A percentile compares a stretch with the other conserved stretches of the same genome.
These are phyloP conservation scores for Scolanthus callimorphus DNA, from an alignment of 92 coral and sea anemone genomes.

Conservation along the genomic window DNA sequence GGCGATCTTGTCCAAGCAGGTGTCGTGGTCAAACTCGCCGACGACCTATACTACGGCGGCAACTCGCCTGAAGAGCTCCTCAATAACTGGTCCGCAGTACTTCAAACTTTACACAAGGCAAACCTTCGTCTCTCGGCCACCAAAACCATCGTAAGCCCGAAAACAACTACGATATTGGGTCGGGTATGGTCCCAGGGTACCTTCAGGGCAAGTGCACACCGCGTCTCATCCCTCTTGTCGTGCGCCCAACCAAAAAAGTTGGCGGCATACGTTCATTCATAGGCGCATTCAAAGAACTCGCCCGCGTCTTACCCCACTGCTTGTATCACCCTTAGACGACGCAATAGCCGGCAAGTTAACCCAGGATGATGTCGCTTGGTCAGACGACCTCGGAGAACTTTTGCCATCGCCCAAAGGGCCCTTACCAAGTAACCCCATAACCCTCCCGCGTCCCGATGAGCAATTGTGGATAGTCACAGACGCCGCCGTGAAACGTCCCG, in stretches of 20 bases:
- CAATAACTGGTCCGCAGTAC: neutral
- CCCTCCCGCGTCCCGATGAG: slow-evolving; percentile 33
- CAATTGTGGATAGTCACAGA: slow-evolving; percentile 42
- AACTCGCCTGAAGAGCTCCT: neutral
- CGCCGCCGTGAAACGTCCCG: neutral
- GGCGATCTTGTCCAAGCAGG: slow-evolving; percentile 6
- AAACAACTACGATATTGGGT: neutral
- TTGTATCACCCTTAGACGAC: too few relatives aligned
- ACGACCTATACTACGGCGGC: slow-evolving; percentile 1
- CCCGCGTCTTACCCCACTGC: too few relatives aligned
- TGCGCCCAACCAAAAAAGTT: too few relatives aligned
- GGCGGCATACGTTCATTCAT: too few relatives aligned
- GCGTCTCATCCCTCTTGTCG: too few relatives aligned
- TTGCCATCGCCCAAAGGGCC: slow-evolving; percentile 33
- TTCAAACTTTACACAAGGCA: neutral
- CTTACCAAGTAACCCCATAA: slow-evolving; percentile 6
- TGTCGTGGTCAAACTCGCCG: neutral
- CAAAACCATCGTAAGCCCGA: neutral
- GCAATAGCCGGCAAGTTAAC: too few relatives aligned
- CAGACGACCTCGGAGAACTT: too few relatives aligned
- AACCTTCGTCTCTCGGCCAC: neutral
- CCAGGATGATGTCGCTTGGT: too few relatives aligned
- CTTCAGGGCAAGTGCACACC: too few relatives aligned
- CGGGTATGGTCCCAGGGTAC: too few relatives aligned
- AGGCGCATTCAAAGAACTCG: too few relatives aligned